Evolutionary conservation across 2,113 vertebrate species (phyloP).

Genomic region (Herpetotheres cachinnans): DNA sequence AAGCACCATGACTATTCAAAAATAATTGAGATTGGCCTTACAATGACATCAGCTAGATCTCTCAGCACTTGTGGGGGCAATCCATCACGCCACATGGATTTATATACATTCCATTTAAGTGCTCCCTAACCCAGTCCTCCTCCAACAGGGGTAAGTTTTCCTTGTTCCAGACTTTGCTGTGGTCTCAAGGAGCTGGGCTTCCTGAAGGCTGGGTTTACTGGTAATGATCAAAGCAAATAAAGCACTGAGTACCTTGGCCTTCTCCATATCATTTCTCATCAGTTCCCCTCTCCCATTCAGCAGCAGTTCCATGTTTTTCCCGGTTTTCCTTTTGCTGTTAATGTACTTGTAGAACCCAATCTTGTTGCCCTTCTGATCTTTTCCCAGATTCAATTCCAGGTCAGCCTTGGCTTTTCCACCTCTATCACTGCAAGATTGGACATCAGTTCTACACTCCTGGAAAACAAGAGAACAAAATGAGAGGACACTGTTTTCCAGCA

Average conservation of each 20-base stretch:
- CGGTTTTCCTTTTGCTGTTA: background rate
- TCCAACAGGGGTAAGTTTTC: background rate
- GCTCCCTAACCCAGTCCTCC: background rate
- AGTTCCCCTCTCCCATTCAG: background rate
- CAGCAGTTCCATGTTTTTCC: background rate
- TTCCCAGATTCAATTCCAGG: background rate
- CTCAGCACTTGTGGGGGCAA: background rate
- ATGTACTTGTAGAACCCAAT: background rate
- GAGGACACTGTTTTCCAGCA: background rate
- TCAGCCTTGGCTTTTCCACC: background rate
- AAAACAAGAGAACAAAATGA: background rate
- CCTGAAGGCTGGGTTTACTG: background rate
- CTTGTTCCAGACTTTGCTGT: background rate
- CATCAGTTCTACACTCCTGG: background rate
- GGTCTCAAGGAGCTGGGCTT: background rate
- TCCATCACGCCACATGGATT: background rate
- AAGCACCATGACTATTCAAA: background rate
- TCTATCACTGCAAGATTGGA: background rate
- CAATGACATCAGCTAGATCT: background rate
- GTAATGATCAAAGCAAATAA: background rate
- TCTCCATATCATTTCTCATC: too few species aligned
- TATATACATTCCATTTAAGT: background rate
- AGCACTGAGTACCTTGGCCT: background rate
- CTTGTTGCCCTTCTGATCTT: background rate
- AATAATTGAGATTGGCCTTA: background rate